These are phyloP conservation scores for Atrina japonica DNA, from an alignment of 2,888 invertebrate genomes.

Conservation along the genomic window DNA sequence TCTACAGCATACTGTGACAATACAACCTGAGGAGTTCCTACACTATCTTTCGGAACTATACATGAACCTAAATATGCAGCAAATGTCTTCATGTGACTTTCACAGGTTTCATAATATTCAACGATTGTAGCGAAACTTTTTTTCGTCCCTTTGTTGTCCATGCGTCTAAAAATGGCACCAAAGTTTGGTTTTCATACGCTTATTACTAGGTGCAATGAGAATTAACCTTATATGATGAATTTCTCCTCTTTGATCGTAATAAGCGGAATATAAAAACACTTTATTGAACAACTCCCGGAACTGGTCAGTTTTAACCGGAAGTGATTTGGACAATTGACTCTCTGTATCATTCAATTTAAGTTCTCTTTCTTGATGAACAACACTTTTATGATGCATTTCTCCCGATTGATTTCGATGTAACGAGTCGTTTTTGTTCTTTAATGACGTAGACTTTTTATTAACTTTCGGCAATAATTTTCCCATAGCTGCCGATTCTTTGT, in stretches of 20 bases:
- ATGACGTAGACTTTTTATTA: no score
- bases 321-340: no score
- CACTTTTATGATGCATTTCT: no score
- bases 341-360: no score
- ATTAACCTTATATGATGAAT: conserved; percentile 52
- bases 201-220: conserved; percentile 41
- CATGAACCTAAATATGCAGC: conserved; percentile 67
- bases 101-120: conserved; percentile 63
- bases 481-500: no score
- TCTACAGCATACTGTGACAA: conserved; percentile 12
- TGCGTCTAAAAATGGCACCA: conserved; percentile 58
- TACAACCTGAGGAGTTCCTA: background rate
- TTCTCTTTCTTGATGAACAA: no score
- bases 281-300: conserved; percentile 48
- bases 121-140: conserved; percentile 16
- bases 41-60: conserved; percentile 42
- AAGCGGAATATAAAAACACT: conserved; percentile 65
- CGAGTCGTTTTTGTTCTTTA: no score
- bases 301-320: no score
- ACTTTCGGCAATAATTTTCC: no score
- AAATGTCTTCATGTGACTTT: conserved; percentile 61
- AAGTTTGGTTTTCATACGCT: conserved; percentile 27
- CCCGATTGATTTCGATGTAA: no score
- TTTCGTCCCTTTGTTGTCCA: no score
- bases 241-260: conserved; percentile 62